A percentile compares a stretch with the other conserved stretches of the same genome.
Conservation (phyloP, 2,113 vertebrate genomes). For the Entosphenus tridentatus region DNA sequence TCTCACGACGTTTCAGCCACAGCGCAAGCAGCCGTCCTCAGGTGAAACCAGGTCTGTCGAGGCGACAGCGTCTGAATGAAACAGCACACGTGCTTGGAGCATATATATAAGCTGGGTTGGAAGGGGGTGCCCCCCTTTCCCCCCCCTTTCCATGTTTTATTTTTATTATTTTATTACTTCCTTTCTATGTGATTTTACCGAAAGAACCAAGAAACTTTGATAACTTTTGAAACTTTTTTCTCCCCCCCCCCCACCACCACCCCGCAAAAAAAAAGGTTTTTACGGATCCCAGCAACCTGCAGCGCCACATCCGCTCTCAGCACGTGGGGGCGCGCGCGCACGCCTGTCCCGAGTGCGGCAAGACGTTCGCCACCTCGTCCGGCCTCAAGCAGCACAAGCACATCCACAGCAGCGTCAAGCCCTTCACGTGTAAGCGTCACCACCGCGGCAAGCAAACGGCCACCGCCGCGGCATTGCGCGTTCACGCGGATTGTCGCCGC, state of each 20-base stretch:
- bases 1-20: too few species aligned
- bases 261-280: constrained; percentile 38
- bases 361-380: constrained; percentile 95
- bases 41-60: too few species aligned
- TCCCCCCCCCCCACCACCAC: background rate
- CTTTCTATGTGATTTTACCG: too few species aligned
- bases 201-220: too few species aligned
- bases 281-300: constrained; percentile 97
- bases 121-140: too few species aligned
- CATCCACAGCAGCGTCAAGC: constrained; percentile 99
- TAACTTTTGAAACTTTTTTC: background rate
- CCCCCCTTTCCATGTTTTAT: too few species aligned
- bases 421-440: constrained; percentile 91
- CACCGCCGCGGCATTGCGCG: constrained; percentile 11
- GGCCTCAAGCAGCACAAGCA: constrained; percentile 99
- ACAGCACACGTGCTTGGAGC: too few species aligned
- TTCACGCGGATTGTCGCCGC: constrained; percentile 7
- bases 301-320: constrained; percentile 94
- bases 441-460: too few species aligned
- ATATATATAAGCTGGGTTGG: too few species aligned
- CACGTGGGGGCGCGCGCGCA: constrained; percentile 83
- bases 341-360: constrained; percentile 92
- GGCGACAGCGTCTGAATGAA: too few species aligned
- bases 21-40: too few species aligned
- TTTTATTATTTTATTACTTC: too few species aligned